Evolutionary conservation across 2,888 invertebrate species (phyloP).

Genomic region (Apoda limacodes): DNA sequence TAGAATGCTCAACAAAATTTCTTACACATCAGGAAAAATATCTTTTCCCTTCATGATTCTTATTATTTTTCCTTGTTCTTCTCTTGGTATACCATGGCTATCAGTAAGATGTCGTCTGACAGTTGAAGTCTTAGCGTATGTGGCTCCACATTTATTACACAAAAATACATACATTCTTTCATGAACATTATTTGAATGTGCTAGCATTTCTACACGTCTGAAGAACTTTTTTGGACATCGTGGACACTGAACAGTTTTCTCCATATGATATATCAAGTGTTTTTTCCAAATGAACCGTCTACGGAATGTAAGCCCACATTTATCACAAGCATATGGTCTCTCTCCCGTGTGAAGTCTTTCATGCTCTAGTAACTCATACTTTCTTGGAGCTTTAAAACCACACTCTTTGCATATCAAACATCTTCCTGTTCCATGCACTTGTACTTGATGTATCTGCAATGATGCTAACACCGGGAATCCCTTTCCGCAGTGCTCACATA

Average conservation of each 20-base stretch:
- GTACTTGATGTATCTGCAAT: slow-evolving; percentile 39
- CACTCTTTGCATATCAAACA: slow-evolving; percentile 43
- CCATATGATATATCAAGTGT: slow-evolving; percentile 46
- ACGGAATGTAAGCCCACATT: slow-evolving; percentile 53
- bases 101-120: slow-evolving; percentile 46
- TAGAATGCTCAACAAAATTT: too few relatives aligned
- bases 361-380: slow-evolving; percentile 43
- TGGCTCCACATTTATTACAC: slow-evolving; percentile 42
- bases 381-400: slow-evolving; percentile 40
- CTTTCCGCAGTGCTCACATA: slow-evolving; percentile 55
- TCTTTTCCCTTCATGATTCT: slow-evolving; percentile 28
- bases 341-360: slow-evolving; percentile 50
- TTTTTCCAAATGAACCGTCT: slow-evolving; percentile 47
- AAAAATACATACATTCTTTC: slow-evolving; percentile 41
- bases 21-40: too few relatives aligned
- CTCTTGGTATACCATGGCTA: slow-evolving; percentile 46
- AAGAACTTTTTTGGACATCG: slow-evolving; percentile 47
- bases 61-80: slow-evolving; percentile 44
- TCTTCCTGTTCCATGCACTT: slow-evolving; percentile 40
- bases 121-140: slow-evolving; percentile 41
- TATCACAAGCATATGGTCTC: slow-evolving; percentile 51
- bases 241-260: slow-evolving; percentile 43
- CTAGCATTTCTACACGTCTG: slow-evolving; percentile 32
- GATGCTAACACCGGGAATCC: slow-evolving; percentile 36
- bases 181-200: slow-evolving; percentile 47